Evolutionary conservation across 2,797 vertebrate genomes (phyloP).

Genomic region (Platalea minor): DNA sequence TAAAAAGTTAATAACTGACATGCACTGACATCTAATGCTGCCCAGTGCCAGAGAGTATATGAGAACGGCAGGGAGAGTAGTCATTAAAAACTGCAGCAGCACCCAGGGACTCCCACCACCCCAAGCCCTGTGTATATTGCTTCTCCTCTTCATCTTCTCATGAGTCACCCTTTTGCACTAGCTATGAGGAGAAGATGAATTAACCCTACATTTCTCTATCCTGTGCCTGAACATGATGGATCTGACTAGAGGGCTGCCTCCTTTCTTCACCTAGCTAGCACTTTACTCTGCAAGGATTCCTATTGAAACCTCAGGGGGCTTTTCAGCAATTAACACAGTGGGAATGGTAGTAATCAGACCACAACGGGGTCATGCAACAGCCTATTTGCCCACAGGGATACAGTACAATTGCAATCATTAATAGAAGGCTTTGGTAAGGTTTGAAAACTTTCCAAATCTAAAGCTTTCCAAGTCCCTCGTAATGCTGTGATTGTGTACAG

Average conservation of each 20-base stretch:
- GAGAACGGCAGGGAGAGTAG: neutral
- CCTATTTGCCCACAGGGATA: neutral
- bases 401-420: neutral
- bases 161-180: neutral
- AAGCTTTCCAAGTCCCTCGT: neutral
- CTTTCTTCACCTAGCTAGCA: neutral
- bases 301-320: neutral
- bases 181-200: accelerated
- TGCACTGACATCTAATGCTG: neutral
- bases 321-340: constrained; percentile 30
- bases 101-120: neutral
- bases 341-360: neutral
- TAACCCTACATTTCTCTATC: neutral
- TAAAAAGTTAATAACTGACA: neutral
- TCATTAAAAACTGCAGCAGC: neutral
- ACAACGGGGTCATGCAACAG: neutral
- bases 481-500: neutral
- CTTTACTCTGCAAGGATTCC: neutral
- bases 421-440: neutral
- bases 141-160: neutral
- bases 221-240: neutral
- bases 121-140: neutral
- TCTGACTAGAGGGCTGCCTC: neutral
- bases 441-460: neutral
- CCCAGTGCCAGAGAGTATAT: neutral